Evolutionary conservation across 1,140 invertebrate species (phyloP).

Genomic region (Tenebrio molitor): DNA sequence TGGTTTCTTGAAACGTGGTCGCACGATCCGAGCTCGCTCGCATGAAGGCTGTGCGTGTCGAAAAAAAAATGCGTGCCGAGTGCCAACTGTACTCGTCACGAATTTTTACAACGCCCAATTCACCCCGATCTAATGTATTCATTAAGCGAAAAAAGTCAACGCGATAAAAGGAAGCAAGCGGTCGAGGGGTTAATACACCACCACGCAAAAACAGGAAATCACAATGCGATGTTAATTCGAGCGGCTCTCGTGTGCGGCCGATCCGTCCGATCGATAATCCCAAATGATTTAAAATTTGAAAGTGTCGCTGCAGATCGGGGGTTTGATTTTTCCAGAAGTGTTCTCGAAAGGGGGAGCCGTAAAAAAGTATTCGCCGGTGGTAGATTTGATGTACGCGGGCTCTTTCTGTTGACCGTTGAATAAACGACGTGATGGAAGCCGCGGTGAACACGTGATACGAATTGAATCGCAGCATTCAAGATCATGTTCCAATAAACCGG

Average conservation of each 20-base stretch:
- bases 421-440: conserved; percentile 30
- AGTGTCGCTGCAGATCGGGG: no score
- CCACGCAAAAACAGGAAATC: conserved; percentile 41
- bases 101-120: conserved; percentile 38
- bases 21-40: not conserved
- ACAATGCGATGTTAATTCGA: conserved; percentile 1
- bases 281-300: no score
- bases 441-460: conserved; percentile 19
- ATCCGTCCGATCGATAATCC: no score
- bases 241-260: not conserved
- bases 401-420: conserved; percentile 19
- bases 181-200: conserved; percentile 24
- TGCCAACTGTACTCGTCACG: conserved; percentile 42
- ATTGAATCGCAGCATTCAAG: conserved; percentile 14
- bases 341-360: no score
- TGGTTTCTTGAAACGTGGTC: not conserved
- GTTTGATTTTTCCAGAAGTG: no score
- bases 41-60: conserved; percentile 20
- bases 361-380: no score
- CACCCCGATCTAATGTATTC: conserved; percentile 38
- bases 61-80: conserved; percentile 35
- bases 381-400: conserved; percentile 19
- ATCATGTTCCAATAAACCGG: conserved; percentile 33
- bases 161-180: conserved; percentile 32
- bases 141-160: conserved; percentile 38